phyloP scores from a whole-genome alignment of 2,888 invertebrate genomes.

The Drosophila kuntzei region DNA sequence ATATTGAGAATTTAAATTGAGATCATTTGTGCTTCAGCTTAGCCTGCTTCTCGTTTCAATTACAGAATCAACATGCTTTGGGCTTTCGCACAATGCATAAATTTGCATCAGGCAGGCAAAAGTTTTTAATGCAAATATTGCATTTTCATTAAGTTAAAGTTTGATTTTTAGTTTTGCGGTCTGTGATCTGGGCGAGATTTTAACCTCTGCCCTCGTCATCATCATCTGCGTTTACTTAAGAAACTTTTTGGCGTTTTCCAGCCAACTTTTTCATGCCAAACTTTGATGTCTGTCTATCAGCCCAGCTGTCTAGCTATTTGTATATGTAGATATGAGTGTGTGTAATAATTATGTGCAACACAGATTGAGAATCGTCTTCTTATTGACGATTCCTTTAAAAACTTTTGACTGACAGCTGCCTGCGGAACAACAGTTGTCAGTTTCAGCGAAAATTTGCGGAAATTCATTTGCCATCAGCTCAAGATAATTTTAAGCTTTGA shows the following conservation, averaged over 20 bases:
- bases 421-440: slow-evolving; percentile 53
- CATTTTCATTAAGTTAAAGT: slow-evolving; percentile 66
- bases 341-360: slow-evolving; percentile 51
- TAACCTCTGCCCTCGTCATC: neutral
- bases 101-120: slow-evolving; percentile 27
- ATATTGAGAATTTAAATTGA: slow-evolving; percentile 6
- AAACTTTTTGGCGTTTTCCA: slow-evolving; percentile 52
- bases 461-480: slow-evolving; percentile 35
- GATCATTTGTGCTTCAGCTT: slow-evolving; percentile 2
- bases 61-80: slow-evolving; percentile 35
- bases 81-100: slow-evolving; percentile 45
- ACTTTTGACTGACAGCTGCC: slow-evolving; percentile 61
- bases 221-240: slow-evolving; percentile 48
- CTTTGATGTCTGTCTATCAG: slow-evolving; percentile 54
- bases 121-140: slow-evolving; percentile 55
- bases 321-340: slow-evolving; percentile 18
- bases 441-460: slow-evolving; percentile 31
- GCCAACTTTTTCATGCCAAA: slow-evolving; percentile 48
- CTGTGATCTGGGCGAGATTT: slow-evolving; percentile 46
- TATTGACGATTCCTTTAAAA: slow-evolving; percentile 23
- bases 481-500: slow-evolving; percentile 24
- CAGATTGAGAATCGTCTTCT: slow-evolving; percentile 31
- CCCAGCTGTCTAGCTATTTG: slow-evolving; percentile 30
- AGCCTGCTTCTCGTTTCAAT: slow-evolving; percentile 41
- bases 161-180: slow-evolving; percentile 61